phyloP scores from a whole-genome alignment of 2,113 vertebrate genomes.

The Himantopus leucocephalus region DNA sequence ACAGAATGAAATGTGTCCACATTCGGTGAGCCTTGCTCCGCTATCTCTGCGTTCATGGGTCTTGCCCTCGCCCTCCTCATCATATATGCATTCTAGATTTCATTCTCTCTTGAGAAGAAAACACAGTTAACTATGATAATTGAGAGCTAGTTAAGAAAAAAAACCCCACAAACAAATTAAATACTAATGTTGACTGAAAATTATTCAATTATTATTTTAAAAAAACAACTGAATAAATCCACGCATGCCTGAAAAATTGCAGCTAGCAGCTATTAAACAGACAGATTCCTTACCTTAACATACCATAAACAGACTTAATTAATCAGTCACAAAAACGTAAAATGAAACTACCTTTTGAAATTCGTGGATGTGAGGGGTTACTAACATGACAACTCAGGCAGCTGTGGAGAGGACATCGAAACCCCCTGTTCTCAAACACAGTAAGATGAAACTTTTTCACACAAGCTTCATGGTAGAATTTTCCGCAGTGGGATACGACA shows the following conservation, averaged over 20 bases:
- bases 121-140: not conserved
- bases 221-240: not conserved
- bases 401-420: conserved; percentile 93
- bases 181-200: not conserved
- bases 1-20: not conserved
- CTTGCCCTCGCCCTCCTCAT: not conserved
- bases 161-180: not conserved
- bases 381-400: conserved; percentile 90
- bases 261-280: not conserved
- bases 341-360: conserved; percentile 84
- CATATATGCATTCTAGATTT: not conserved
- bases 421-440: conserved; percentile 90
- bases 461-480: conserved; percentile 94
- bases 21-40: rapidly evolving
- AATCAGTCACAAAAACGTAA: not conserved
- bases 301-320: not conserved
- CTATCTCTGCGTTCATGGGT: not conserved
- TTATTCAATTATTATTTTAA: not conserved
- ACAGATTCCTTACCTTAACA: not conserved
- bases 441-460: conserved; percentile 84
- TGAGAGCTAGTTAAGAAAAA: not conserved
- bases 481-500: conserved; percentile 89
- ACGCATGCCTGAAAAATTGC: not conserved
- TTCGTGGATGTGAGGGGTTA: conserved; percentile 81
- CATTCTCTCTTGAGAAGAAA: not conserved